Evolutionary conservation across 2,888 invertebrate genomes (phyloP), one percentile per base, ranked within the genome.

Genomic region (Euclidia mi): DNA sequence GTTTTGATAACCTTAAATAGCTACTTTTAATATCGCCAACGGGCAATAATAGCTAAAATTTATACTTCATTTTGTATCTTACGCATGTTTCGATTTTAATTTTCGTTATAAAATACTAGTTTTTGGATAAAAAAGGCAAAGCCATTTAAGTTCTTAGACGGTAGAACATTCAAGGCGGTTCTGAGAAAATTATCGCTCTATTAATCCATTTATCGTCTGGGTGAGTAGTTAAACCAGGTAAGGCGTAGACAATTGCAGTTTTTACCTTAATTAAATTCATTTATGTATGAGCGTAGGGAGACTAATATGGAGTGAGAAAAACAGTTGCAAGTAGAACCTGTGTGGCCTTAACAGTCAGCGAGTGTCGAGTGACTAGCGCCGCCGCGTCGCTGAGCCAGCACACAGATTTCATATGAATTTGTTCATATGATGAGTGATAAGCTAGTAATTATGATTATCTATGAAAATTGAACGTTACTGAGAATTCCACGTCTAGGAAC

Each of bases 301-400:
- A 76, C 84, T 63, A 76, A 81, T 81, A 86, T 76, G 81, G 85
- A 72, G 65, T 71, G 62, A 81, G 76, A 83, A 85, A 87, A 82
- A 82, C 77, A 77, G 75, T 74, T 65, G 69, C 77, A 56, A 74
- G 72, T 69, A 67, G 78, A 78, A 71, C 82, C 65, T 84, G 86
- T 87, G 87, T 88, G 87, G 85, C 84, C 87, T 76, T 82, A 76
- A 75, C 74, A 76, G 81, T 80, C 56, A 77, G 67, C 73, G 56
- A 79, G 91, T 91, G 79, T 92, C 92, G 71, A 71, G 80, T 91
- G 76, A 71, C 90, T 82, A 85, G 84, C 85, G 81, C 83, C 81
- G 71, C 68, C 57, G 50, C 56, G 63, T 42, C 77, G 92, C 91
- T 92, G 90, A 91, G 87, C 65, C 17, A 47, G 88, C 89, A 78